Evolutionary conservation across 2,113 vertebrate genomes (phyloP).

Genomic region (Dasyornis broadbenti): DNA sequence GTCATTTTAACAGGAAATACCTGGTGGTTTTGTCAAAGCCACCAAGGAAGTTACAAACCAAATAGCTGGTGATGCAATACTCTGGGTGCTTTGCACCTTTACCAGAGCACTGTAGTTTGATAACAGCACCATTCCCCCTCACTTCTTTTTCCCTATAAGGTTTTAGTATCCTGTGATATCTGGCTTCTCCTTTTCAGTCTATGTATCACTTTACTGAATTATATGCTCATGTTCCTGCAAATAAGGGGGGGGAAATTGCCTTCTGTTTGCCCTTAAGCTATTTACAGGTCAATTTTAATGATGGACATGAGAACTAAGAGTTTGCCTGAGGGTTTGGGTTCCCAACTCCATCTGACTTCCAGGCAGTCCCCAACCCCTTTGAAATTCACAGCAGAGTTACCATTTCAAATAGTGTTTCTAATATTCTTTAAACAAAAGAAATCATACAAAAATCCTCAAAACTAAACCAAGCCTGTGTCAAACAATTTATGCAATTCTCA

Average conservation of each 20-base stretch:
- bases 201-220: background rate
- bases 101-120: background rate
- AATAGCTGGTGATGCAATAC: background rate
- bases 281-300: slow-evolving; percentile 18
- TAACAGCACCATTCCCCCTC: background rate
- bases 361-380: background rate
- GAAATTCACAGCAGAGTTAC: background rate
- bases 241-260: background rate
- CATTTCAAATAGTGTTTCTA: background rate
- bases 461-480: background rate
- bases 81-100: background rate
- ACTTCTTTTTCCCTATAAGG: background rate
- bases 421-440: background rate
- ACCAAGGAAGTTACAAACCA: background rate
- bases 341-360: background rate
- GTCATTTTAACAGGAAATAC: background rate
- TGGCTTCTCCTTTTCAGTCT: background rate
- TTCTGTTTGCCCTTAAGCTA: background rate
- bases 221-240: background rate
- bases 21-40: background rate
- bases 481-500: slow-evolving; percentile 6
- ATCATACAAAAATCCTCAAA: background rate
- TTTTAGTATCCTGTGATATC: background rate
- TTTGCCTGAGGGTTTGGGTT: background rate
- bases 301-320: background rate